A percentile compares a stretch with the other conserved stretches of the same genome.
Evolutionary conservation across 2,113 vertebrate species (phyloP).

Genomic region (Anarrhichthys ocellatus): DNA sequence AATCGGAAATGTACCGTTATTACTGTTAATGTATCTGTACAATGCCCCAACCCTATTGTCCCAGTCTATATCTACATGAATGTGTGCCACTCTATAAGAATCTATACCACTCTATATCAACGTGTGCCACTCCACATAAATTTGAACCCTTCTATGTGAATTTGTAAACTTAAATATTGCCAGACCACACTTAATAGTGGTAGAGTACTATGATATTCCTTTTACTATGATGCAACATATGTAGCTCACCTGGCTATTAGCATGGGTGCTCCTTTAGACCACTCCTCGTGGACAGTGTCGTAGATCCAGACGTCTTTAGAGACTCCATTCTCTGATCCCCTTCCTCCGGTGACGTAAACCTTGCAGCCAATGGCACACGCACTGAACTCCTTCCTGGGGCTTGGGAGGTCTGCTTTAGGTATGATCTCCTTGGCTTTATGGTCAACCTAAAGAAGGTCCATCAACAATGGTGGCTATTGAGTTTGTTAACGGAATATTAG

Average conservation of each 20-base stretch:
- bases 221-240: background rate
- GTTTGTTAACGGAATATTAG: background rate
- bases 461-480: background rate
- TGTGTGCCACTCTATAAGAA: no score
- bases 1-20: no score
- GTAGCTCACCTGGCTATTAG: conserved; percentile 86
- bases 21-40: no score
- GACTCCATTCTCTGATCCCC: conserved; percentile 94
- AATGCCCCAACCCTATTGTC: no score
- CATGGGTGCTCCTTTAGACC: conserved; percentile 96
- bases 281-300: conserved; percentile 92
- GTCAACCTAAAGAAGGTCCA: conserved; percentile 81
- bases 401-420: conserved; percentile 93
- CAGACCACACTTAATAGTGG: background rate
- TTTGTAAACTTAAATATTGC: background rate
- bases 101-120: no score
- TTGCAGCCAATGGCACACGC: conserved; percentile 95
- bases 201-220: background rate
- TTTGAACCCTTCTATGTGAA: no score
- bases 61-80: no score
- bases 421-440: conserved; percentile 96
- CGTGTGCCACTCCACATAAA: no score
- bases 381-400: conserved; percentile 95
- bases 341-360: conserved; percentile 93
- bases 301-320: conserved; percentile 98